Percentiles rank a stretch among this genome's conserved stretches.
These are phyloP conservation scores for Fabriciana adippe DNA, from an alignment of 2,888 invertebrate genomes.

Conservation along the genomic window DNA sequence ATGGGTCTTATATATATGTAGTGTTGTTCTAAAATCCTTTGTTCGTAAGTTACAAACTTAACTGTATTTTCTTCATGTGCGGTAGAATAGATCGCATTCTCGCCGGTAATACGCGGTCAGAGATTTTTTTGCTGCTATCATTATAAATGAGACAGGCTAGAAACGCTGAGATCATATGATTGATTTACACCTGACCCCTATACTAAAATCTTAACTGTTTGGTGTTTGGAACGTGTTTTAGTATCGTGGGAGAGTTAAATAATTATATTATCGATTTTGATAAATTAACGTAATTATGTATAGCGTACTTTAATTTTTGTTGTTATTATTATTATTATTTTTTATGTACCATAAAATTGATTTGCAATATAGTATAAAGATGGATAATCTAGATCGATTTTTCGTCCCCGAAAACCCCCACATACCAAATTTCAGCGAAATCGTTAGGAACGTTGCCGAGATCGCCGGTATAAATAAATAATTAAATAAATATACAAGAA, in stretches of 20 bases:
- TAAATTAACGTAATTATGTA: background rate
- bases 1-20: background rate
- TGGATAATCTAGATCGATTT: too few relatives aligned
- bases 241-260: slow-evolving; percentile 4
- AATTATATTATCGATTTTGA: background rate
- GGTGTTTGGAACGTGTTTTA: slow-evolving; percentile 13
- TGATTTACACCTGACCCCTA: slow-evolving; percentile 34
- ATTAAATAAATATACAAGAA: too few relatives aligned
- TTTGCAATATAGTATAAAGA: too few relatives aligned
- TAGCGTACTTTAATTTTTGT: too few relatives aligned
- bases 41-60: slow-evolving; percentile 25
- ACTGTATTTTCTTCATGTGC: slow-evolving; percentile 38
- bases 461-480: too few relatives aligned
- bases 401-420: too few relatives aligned
- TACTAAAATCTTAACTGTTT: slow-evolving; percentile 12
- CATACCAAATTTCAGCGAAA: too few relatives aligned
- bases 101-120: slow-evolving; percentile 33
- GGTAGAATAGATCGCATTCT: slow-evolving; percentile 33
- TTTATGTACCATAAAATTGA: too few relatives aligned
- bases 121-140: slow-evolving; percentile 40
- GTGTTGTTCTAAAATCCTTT: slow-evolving; percentile 19
- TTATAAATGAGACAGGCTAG: slow-evolving; percentile 38
- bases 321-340: too few relatives aligned
- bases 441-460: too few relatives aligned
- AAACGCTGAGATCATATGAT: slow-evolving; percentile 38